Evolutionary conservation across 1,140 invertebrate species (phyloP).

Genomic region (Diuraphis noxia): DNA sequence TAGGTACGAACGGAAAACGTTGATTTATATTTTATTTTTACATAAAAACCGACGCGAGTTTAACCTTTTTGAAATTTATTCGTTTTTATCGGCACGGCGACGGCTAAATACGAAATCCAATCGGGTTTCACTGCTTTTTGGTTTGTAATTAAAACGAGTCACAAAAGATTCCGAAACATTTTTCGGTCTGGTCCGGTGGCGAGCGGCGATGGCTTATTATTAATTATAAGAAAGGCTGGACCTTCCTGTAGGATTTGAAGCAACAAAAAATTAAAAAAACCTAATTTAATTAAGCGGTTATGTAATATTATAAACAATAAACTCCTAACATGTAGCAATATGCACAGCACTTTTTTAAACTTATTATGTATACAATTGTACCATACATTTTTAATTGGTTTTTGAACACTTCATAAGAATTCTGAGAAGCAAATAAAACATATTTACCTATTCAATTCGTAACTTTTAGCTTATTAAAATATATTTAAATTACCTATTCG

Average conservation of each 20-base stretch:
- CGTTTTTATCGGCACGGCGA: background rate
- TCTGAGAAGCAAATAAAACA: background rate
- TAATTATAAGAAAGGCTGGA: background rate
- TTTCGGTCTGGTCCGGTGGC: background rate
- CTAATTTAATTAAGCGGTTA: background rate
- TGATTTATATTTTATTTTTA: slow-evolving; percentile 12
- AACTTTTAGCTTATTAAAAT: no score
- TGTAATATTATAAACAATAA: background rate
- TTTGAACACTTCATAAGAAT: background rate
- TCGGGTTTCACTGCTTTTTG: background rate
- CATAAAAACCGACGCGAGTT: background rate
- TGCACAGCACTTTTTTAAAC: background rate
- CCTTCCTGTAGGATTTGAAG: background rate
- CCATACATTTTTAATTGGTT: background rate
- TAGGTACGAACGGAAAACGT: background rate
- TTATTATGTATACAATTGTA: background rate
- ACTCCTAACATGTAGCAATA: background rate
- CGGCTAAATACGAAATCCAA: background rate
- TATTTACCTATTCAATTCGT: no score
- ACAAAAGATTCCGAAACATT: background rate
- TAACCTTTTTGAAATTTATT: slow-evolving; percentile 11
- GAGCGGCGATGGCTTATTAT: background rate
- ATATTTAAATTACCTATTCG: no score
- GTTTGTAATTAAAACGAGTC: background rate
- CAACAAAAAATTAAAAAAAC: background rate